Evolutionary conservation across 2,113 vertebrate genomes (phyloP), one percentile per base, ranked within the genome.

Genomic region (Corythornis cristatus): DNA sequence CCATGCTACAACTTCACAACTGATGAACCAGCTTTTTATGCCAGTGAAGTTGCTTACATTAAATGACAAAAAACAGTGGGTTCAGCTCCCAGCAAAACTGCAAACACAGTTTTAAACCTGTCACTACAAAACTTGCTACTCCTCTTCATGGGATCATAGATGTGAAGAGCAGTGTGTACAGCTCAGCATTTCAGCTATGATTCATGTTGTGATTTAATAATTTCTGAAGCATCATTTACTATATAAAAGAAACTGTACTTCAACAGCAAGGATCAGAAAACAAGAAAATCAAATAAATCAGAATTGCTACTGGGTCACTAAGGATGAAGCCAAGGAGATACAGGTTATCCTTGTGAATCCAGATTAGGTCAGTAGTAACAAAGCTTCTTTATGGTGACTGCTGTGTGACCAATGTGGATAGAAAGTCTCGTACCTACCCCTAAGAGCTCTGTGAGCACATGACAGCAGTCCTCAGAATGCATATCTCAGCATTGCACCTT

Each of bases 181-280:
- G 43, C 85, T 93, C 85, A 77, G 92, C 67, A 28, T 33, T 89
- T 42, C 85, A 31, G 78, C 51, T 57, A 42, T 67, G 88, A 96
- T 71, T 89, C 75, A 90, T 9, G 13, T 20, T 45, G 82, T 23
- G 72, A 86, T 83, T 86, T 74, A 95, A 93, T 85, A 64, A 70
- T 77, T 83, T 83, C 65, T 40, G 48, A 88, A 88, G 74, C 29
- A n/a, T 5, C 56, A 71, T 90, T 89, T 81, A 60, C 83, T 88
- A 65, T 43, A 37, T 77, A 9, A 83, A 88, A 89, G 78, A 62
- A 87, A 70, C 2, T 46, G 71, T 28, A 58, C 25, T 83, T 53
- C 67, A 73, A 26, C 72, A 50, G 33, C 23, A 45, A 51, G 33
- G 46, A 76, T 54, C 7, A 12, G 62, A 85, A 93, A 76, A 62